Percentiles rank a stretch among this genome's conserved stretches.
Evolutionary conservation across 2,797 vertebrate genomes (phyloP).

Genomic region (Enteromius paludinosus): DNA sequence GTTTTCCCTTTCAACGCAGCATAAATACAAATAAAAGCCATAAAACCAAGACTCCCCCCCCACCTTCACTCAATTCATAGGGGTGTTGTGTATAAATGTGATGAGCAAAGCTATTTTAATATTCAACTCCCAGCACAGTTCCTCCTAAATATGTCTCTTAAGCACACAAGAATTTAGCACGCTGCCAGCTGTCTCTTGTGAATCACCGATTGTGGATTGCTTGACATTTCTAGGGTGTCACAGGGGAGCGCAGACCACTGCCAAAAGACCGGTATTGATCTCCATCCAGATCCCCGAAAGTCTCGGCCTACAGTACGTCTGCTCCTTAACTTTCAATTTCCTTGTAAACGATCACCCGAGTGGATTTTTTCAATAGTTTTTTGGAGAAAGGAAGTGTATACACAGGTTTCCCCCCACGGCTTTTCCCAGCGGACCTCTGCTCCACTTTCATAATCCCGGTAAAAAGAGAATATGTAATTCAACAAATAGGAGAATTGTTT

Average conservation of each 20-base stretch:
- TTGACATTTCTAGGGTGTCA: slow-evolving; percentile 13
- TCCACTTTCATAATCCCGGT: slow-evolving; percentile 55
- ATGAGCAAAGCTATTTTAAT: slow-evolving; percentile 44
- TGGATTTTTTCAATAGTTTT: background rate
- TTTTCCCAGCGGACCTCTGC: slow-evolving; percentile 50
- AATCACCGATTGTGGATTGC: slow-evolving; percentile 19
- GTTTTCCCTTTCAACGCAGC: background rate
- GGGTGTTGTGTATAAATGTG: background rate
- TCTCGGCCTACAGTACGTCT: background rate
- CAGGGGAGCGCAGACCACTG: background rate
- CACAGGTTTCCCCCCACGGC: slow-evolving; percentile 42
- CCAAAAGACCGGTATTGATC: slow-evolving; percentile 32
- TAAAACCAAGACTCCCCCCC: background rate
- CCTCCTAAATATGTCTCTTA: slow-evolving; percentile 30
- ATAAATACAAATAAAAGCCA: slow-evolving; percentile 23
- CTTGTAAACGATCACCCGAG: slow-evolving; percentile 15
- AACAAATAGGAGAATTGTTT: slow-evolving; percentile 55
- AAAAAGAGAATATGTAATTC: slow-evolving; percentile 59
- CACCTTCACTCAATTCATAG: background rate
- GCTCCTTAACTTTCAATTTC: slow-evolving; percentile 34
- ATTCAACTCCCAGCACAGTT: slow-evolving; percentile 7
- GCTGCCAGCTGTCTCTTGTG: slow-evolving; percentile 1
- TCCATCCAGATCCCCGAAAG: slow-evolving; percentile 2
- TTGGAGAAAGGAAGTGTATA: slow-evolving; percentile 29
- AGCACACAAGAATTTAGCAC: slow-evolving; percentile 1